Evolutionary conservation across 2,113 vertebrate genomes (phyloP), one percentile per base, ranked within the genome.

Genomic region (Chionis minor): DNA sequence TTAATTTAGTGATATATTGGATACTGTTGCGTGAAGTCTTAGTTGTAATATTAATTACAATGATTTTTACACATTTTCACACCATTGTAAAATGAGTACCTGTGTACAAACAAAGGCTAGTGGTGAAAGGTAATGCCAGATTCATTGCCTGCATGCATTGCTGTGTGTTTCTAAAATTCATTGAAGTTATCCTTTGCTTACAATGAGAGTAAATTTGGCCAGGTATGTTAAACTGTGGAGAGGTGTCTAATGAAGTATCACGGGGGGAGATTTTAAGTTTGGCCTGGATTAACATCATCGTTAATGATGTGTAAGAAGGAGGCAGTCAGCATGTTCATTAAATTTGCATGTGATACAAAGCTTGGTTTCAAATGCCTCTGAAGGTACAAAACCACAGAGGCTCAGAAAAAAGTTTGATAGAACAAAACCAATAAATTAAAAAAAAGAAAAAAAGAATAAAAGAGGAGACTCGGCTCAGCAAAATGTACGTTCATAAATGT

Each of bases 31-130:
- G 4, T 80, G 73, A 88, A 78, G 30, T 35, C 49, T 84, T 70
- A 75, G 30, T 67, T 62, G 44, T 24, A 95, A 90, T 88, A 82
- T 65, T 85, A 94, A 92, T 95, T 93, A 82, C 72, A 87, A 35
- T 21, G 72, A 47, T 38, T n/a, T 88, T 85, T 75, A 80, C 55
- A 73, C 6, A 23, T 81, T 52, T 66, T 88, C 74, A 59, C 1
- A 0, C 16, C 28, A 21, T 18, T 86, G 61, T 62, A 71, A 85
- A 69, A 56, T 33, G 51, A 86, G 42, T 69, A 38, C 35, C 66
- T 55, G 54, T 21, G 58, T 89, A 42, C 44, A 87, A 72, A 88
- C 55, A 92, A 86, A 91, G 33, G 58, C 47, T 86, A 54, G 54
- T 74, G 71, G 52, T 33, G n/a, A 73, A 83, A 89, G 24, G 51